Conservation (phyloP, 2,797 vertebrate species). For the Lagodon rhomboides region DNA sequence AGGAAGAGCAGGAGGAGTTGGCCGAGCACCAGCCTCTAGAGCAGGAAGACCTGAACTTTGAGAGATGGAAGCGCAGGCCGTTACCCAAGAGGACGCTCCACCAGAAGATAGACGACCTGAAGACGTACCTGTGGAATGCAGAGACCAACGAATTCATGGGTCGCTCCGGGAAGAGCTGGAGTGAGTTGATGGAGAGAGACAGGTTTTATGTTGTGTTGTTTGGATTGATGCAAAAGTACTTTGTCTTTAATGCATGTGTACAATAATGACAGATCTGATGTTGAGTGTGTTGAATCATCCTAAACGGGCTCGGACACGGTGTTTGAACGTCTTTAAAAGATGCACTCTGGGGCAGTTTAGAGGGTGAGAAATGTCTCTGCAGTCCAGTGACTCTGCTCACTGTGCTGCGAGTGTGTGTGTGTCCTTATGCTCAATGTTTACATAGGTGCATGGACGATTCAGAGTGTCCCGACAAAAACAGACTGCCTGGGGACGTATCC, state of each 20-base stretch:
- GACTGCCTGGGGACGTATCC: slow-evolving; percentile 88
- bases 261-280: slow-evolving; percentile 13
- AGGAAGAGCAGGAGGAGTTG: slow-evolving; percentile 85
- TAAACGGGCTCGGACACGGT: slow-evolving; percentile 29
- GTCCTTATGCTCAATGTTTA: slow-evolving; percentile 85
- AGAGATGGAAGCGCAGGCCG: slow-evolving; percentile 87
- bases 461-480: slow-evolving; percentile 88
- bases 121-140: slow-evolving; percentile 94
- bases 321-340: slow-evolving; percentile 61
- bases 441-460: slow-evolving; percentile 88
- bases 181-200: slow-evolving; percentile 86
- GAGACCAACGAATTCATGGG: slow-evolving; percentile 96
- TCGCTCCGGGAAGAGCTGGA: slow-evolving; percentile 95
- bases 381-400: slow-evolving; percentile 68
- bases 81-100: slow-evolving; percentile 88
- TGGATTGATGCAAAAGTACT: slow-evolving; percentile 35
- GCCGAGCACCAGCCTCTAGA: slow-evolving; percentile 88
- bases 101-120: slow-evolving; percentile 89
- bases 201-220: slow-evolving; percentile 38
- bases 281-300: slow-evolving; percentile 25
- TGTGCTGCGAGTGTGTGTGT: slow-evolving; percentile 65
- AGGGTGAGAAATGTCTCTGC: slow-evolving; percentile 65
- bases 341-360: slow-evolving; percentile 43
- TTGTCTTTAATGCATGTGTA: slow-evolving; percentile 18
- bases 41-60: slow-evolving; percentile 89